Conservation (phyloP, 2,888 invertebrate genomes). For the Drosophila borealis region DNA sequence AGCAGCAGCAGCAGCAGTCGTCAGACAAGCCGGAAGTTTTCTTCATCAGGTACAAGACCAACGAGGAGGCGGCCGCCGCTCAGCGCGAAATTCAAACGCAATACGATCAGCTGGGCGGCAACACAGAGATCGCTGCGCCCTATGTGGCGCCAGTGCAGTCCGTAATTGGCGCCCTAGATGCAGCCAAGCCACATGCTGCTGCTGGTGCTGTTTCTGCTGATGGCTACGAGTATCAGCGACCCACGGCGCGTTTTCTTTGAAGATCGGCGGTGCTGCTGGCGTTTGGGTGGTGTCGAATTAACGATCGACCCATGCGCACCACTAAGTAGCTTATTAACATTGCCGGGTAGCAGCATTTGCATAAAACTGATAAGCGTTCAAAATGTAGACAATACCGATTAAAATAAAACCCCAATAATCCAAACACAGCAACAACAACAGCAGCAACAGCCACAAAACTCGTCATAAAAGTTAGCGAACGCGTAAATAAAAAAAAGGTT, state of each 20-base stretch:
- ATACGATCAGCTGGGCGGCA: constrained; percentile 83
- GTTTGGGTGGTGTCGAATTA: constrained; percentile 38
- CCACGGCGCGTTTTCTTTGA: constrained; percentile 29
- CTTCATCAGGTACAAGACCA: constrained; percentile 84
- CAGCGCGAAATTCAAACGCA: constrained; percentile 83
- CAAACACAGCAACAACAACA: constrained; percentile 23
- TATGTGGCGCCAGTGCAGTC: constrained; percentile 79
- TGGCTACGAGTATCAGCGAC: constrained; percentile 76
- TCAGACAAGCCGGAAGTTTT: constrained; percentile 82
- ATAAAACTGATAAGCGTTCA: constrained; percentile 47
- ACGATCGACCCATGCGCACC: constrained; percentile 44
- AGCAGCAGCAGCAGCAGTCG: constrained; percentile 54
- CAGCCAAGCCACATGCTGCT: neutral
- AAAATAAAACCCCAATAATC: constrained; percentile 37
- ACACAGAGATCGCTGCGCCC: constrained; percentile 79
- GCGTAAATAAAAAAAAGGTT: constrained; percentile 59
- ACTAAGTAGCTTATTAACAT: constrained; percentile 39
- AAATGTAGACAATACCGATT: constrained; percentile 37
- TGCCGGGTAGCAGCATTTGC: constrained; percentile 50
- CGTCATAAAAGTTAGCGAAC: constrained; percentile 55
- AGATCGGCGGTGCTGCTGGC: neutral
- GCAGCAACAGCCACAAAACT: constrained; percentile 16
- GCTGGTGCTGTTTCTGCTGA: constrained; percentile 34
- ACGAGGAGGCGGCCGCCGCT: constrained; percentile 82
- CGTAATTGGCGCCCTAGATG: constrained; percentile 77